Conservation (phyloP, 2,888 invertebrate genomes). For the Diplolepis rosae region DNA sequence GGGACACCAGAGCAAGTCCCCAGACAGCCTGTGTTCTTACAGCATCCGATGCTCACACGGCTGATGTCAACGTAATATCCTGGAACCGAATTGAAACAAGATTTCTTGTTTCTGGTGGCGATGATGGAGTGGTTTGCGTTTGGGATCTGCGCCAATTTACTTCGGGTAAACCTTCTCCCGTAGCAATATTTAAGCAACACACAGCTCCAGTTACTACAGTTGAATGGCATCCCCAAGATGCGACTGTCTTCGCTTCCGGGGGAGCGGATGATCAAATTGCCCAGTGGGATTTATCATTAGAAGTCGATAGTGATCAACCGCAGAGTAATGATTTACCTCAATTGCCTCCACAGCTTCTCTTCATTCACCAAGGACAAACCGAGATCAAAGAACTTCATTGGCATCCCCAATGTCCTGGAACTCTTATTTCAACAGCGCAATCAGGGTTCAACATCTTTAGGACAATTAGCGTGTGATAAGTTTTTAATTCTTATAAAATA, state of each 20-base stretch:
- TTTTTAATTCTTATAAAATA: constrained; percentile 40
- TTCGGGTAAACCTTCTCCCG: constrained; percentile 80
- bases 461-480: constrained; percentile 92
- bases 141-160: constrained; percentile 96
- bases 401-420: constrained; percentile 96
- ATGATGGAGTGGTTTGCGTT: constrained; percentile 94
- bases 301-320: constrained; percentile 81
- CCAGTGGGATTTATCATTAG: constrained; percentile 96
- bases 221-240: constrained; percentile 96
- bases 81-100: constrained; percentile 94
- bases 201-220: constrained; percentile 94
- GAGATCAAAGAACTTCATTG: constrained; percentile 99
- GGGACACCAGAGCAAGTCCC: constrained; percentile 93
- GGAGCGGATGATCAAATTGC: constrained; percentile 97
- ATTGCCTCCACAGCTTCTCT: constrained; percentile 95
- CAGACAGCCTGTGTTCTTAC: constrained; percentile 94
- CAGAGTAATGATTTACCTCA: constrained; percentile 74
- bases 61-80: constrained; percentile 97
- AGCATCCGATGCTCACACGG: constrained; percentile 88
- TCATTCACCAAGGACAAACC: constrained; percentile 98
- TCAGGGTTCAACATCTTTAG: constrained; percentile 98
- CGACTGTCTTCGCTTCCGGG: constrained; percentile 93
- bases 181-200: constrained; percentile 97
- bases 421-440: constrained; percentile 93
- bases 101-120: constrained; percentile 83